These are phyloP conservation scores for Cepaea hortensis DNA, from an alignment of 2,888 invertebrate species.

Conservation along the genomic window DNA sequence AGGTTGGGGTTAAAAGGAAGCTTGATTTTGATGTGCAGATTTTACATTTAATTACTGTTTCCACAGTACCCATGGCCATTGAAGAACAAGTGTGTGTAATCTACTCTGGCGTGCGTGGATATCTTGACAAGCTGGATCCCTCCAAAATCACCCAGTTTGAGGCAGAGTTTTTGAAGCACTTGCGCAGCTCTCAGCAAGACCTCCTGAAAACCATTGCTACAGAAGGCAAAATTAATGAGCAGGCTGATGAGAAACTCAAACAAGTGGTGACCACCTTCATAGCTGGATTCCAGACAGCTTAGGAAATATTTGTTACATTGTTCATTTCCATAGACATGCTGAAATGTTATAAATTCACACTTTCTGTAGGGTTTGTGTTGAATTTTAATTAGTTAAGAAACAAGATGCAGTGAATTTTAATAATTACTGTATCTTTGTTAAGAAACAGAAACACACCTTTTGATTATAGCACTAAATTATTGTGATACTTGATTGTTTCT, in stretches of 20 bases:
- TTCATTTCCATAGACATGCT: no score
- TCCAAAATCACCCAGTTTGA: conserved; percentile 97
- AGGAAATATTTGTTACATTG: background rate
- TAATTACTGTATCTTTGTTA: no score
- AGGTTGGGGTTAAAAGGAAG: no score
- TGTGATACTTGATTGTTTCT: no score
- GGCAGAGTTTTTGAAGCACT: conserved; percentile 95
- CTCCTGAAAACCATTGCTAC: conserved; percentile 91
- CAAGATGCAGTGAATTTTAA: no score
- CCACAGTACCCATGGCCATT: conserved; percentile 96
- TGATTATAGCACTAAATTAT: no score
- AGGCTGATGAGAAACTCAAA: conserved; percentile 93
- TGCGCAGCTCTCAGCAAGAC: conserved; percentile 89
- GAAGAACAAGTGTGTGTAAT: conserved; percentile 99
- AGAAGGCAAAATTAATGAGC: conserved; percentile 93
- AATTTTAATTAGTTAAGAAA: no score
- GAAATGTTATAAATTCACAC: no score
- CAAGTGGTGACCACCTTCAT: conserved; percentile 93
- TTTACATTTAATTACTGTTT: background rate
- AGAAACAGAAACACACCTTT: no score
- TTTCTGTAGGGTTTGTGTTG: no score
- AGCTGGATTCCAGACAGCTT: conserved; percentile 62
- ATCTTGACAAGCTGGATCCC: conserved; percentile 99
- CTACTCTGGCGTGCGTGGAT: conserved; percentile 98
- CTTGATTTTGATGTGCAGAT: no score